These are phyloP conservation scores for Hucho hucho DNA, from an alignment of 2,113 vertebrate species.

Conservation along the genomic window DNA sequence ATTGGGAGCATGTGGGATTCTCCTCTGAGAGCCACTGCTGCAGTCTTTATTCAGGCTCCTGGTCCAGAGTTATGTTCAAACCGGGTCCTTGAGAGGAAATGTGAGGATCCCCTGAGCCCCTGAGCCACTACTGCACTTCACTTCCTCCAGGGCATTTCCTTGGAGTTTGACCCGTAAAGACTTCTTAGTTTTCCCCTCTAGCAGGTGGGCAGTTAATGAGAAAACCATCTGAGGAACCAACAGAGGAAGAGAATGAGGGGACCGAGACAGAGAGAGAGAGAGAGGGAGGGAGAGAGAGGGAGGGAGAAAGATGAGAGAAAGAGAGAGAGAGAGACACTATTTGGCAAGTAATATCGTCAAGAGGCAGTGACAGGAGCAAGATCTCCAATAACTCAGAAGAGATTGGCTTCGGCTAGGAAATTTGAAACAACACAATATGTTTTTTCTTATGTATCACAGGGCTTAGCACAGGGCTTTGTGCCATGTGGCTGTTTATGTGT, in stretches of 20 bases:
- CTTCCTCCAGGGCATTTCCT: slow-evolving; percentile 53
- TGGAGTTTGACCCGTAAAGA: slow-evolving; percentile 45
- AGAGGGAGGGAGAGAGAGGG: too few relatives aligned
- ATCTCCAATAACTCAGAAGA: not conserved
- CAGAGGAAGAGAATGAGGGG: slow-evolving; percentile 12
- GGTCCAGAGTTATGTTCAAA: slow-evolving; percentile 51
- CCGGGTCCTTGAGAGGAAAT: slow-evolving; percentile 43
- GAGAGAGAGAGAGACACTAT: slow-evolving; percentile 9
- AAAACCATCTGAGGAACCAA: slow-evolving; percentile 55
- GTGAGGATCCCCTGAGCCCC: slow-evolving; percentile 52
- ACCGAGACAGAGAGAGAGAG: slow-evolving; percentile 4
- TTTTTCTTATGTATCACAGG: not conserved
- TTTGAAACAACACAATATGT: not conserved
- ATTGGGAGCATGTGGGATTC: slow-evolving; percentile 11
- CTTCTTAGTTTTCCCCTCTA: slow-evolving; percentile 43
- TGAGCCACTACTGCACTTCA: not conserved
- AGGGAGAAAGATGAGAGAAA: slow-evolving; percentile 33
- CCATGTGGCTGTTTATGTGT: not conserved
- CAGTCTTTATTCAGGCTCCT: slow-evolving; percentile 45
- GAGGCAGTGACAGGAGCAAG: slow-evolving; percentile 5
- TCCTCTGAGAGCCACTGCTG: slow-evolving; percentile 23
- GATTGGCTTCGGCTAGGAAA: not conserved
- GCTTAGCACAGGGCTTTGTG: not conserved
- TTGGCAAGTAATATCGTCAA: slow-evolving; percentile 21
- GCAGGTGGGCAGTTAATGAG: slow-evolving; percentile 57